Evolutionary conservation across 2,888 invertebrate species (phyloP), one percentile per base, ranked within the genome.

Genomic region (Cheilosia pagana): DNA sequence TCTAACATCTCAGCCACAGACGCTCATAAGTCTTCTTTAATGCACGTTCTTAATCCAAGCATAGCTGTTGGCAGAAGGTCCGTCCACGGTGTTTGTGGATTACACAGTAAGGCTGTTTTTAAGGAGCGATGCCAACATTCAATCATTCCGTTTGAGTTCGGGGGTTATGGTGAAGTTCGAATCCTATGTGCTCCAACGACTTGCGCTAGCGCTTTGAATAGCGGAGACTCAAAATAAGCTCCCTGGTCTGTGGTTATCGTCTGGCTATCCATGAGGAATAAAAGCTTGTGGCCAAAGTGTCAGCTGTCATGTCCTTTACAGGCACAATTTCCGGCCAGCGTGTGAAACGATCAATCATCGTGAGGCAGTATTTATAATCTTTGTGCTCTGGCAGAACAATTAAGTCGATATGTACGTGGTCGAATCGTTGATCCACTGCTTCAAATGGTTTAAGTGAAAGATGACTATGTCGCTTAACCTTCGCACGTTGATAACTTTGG

Each of bases 81-180:
- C 0, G 86, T 62, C 90, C 91, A 91, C n/a, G 85, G 62, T 6
- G 79, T 75, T 1, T 68, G 71, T 0, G 77, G 60, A 35, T 89
- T 87, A 68, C 88, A 88, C 70, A 70, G 89, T 23, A 91, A 79
- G 0, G 92, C 89, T 0, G 91, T 88, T 87, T 91, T 92, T 63
- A 92, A 82, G 7, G 89, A 88, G 1, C 92, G 87, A 81, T 92
- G 92, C 71, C 90, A 89, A 4, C 91, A 86, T 43, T 55, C 43
- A 10, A 55, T 43, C 43, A 68, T 43, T 23, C 55, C 55, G 19
- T 62, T 48, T 2, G 62, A 45, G 16, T 28, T 10, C 2, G 48
- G 25, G 12, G 43, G 59, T n/a, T 60, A 60, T n/a, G 16, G 16
- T 25, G 43, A 43, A 43, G 60, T 60, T 23, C 43, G 23, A 25